Evolutionary conservation across 2,888 invertebrate species (phyloP).

Genomic region (Dendrolimus pini): DNA sequence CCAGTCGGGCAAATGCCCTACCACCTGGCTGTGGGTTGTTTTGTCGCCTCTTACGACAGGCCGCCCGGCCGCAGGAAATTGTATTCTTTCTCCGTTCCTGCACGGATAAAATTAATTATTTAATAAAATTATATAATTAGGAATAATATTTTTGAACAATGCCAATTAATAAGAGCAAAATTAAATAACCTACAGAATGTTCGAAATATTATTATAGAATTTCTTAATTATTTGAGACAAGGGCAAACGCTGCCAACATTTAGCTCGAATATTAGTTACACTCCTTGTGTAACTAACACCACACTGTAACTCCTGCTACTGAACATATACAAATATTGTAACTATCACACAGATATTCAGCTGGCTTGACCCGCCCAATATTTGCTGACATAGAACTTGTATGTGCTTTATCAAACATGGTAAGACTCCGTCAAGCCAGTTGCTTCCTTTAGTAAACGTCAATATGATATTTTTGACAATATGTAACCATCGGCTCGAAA

Average conservation of each 20-base stretch:
- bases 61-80: too few species aligned
- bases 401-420: slow-evolving; percentile 6
- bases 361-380: slow-evolving; percentile 17
- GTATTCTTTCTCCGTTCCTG: too few species aligned
- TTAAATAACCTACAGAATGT: too few species aligned
- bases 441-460: neutral
- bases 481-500: neutral
- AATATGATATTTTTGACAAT: neutral
- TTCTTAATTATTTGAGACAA: slow-evolving; percentile 6
- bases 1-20: too few species aligned
- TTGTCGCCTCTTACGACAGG: too few species aligned
- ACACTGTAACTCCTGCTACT: slow-evolving; percentile 3
- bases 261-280: slow-evolving; percentile 14
- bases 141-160: too few species aligned
- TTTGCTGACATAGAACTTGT: slow-evolving; percentile 22
- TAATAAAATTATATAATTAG: too few species aligned
- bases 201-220: too few species aligned
- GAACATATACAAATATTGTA: neutral
- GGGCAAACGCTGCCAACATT: slow-evolving; percentile 19
- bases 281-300: slow-evolving; percentile 1
- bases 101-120: too few species aligned
- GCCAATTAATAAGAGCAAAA: too few species aligned
- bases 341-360: slow-evolving; percentile 21
- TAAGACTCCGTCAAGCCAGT: neutral
- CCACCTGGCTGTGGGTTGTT: too few species aligned